phyloP scores from a whole-genome alignment of 37 sponge, comb jelly and placozoan species.

The Ephydatia muelleri region DNA sequence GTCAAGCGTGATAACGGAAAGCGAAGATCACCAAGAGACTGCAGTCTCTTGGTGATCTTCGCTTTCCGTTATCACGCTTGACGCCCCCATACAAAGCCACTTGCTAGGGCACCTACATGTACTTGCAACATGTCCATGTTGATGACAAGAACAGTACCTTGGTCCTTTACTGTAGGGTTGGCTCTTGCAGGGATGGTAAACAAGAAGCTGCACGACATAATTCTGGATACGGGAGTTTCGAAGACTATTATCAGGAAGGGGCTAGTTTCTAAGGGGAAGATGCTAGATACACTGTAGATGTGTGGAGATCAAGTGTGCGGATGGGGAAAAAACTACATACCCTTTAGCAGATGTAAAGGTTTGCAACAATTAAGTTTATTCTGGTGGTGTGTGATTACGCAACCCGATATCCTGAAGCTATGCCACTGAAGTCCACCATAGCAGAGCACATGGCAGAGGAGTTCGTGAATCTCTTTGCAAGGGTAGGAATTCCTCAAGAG shows the following conservation, averaged over 20 bases:
- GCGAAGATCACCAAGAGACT: background rate
- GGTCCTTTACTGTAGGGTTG: background rate
- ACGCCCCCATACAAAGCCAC: background rate
- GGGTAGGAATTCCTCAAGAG: slow-evolving; percentile 7
- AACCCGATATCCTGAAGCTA: background rate
- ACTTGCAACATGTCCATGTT: background rate
- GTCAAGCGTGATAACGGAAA: background rate
- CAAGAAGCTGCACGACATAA: background rate
- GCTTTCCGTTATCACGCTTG: background rate
- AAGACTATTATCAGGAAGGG: background rate
- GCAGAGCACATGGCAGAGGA: slow-evolving; percentile 8
- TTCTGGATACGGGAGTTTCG: background rate
- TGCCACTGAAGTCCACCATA: background rate
- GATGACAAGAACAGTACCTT: background rate
- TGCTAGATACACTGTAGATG: background rate
- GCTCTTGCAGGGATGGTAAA: background rate
- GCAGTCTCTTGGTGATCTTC: background rate
- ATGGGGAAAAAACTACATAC: background rate
- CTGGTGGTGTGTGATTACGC: slow-evolving; percentile 3
- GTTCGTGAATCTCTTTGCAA: background rate
- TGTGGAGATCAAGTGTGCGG: background rate
- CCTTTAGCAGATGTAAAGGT: background rate
- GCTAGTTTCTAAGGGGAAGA: background rate
- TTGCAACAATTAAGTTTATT: background rate
- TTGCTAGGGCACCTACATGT: background rate